These are phyloP conservation scores for Grapholita molesta DNA, from an alignment of 1,140 invertebrate species.

Conservation along the genomic window DNA sequence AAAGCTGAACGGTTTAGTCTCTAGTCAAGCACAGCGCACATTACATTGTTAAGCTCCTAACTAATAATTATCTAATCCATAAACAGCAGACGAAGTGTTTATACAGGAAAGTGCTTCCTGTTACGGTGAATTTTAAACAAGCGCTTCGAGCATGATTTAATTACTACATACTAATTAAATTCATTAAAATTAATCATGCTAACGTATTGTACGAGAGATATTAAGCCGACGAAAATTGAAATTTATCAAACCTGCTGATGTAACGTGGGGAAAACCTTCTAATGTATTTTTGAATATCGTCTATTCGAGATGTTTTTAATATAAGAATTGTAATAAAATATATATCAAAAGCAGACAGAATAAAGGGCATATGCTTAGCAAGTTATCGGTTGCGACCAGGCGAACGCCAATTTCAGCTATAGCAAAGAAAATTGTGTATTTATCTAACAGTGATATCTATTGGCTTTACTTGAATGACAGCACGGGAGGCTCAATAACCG, in stretches of 20 bases:
- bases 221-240: neutral
- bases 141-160: neutral
- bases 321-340: too few species aligned
- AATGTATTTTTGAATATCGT: too few species aligned
- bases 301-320: too few species aligned
- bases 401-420: slow-evolving; percentile 11
- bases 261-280: too few species aligned
- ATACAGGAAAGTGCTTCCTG: neutral
- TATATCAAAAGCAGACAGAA: too few species aligned
- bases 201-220: neutral
- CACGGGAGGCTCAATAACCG: slow-evolving; percentile 41
- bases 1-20: neutral
- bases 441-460: slow-evolving; percentile 38
- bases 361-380: too few species aligned
- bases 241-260: neutral
- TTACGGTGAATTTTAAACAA: neutral
- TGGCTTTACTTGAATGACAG: slow-evolving; percentile 35
- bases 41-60: slow-evolving; percentile 7
- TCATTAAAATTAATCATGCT: neutral
- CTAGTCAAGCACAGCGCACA: neutral
- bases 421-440: slow-evolving; percentile 25
- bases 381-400: neutral
- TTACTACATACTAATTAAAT: neutral
- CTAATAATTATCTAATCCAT: neutral
- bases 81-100: neutral